Base-by-base conservation (phyloP, 1,140 invertebrate species). In the Ooceraea biroi region DNA sequence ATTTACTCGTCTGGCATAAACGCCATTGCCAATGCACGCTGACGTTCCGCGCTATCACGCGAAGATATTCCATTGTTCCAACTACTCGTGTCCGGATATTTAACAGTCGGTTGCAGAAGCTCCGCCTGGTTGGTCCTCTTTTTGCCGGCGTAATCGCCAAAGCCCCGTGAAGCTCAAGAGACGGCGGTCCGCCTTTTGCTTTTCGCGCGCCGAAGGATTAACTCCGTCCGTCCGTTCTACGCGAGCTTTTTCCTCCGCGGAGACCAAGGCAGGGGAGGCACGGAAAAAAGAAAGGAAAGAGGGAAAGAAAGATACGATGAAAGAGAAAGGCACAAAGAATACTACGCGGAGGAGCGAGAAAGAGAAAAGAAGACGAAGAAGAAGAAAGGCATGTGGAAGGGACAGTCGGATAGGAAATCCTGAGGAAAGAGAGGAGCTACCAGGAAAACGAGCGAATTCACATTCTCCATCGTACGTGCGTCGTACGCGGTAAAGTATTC, bases 131-230 rank as follows among this genome's bases (percentile, higher is more conserved):
- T 19, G 55, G 22, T 71, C 27, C 58, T 80, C 83, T 78, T 85
- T 84, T 69, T 69, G 48, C 41, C 55, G 60, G 41, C 55, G 80
- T 89, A 86, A 88, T 88, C 88, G 86, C 69, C 86, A 88, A 88
- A 89, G 86, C 84, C 17, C 68, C 69, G 80, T 88, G 80, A 88
- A 89, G 73, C 88, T 89, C 61, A 85, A 89, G 86, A 85, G 86
- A 85, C 84, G 57, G 14, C 77, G 69, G 52, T 83, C 73, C 78
- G 74, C 84, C 87, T 88, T 89, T 89, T 89, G 87, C 87, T 89
- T 88, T 83, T 80, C 88, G 68, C 74, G 83, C 76, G 77, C 73
- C 36, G 48, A 88, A 88, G 80, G 88, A 89, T 89, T 89, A 89
- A 82, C 78, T 88, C 84, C 72, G 65, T 74, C 50, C 85, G 68